Evolutionary conservation across 1,140 invertebrate genomes (phyloP).

Genomic region (Goniozus legneri): DNA sequence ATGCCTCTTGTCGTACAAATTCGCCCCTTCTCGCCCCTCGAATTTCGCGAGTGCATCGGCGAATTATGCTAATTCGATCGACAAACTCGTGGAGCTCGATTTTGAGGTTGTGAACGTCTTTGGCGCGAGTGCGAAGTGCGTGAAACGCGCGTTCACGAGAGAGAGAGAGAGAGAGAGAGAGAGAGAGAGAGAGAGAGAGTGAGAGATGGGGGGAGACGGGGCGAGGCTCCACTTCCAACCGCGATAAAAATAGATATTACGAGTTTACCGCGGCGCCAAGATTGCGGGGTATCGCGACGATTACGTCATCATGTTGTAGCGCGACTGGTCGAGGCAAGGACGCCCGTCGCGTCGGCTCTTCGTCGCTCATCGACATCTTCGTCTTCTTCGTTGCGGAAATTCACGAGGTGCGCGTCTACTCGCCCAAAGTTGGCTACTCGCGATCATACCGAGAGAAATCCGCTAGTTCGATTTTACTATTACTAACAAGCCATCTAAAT

Average conservation of each 20-base stretch:
- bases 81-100: too few species aligned
- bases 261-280: conserved; percentile 51
- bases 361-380: conserved; percentile 22
- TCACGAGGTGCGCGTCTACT: too few species aligned
- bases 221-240: conserved; percentile 28
- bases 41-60: too few species aligned
- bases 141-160: not conserved
- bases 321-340: conserved; percentile 37
- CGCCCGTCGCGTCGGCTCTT: conserved; percentile 37
- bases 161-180: not conserved
- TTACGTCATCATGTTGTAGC: conserved; percentile 49
- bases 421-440: too few species aligned
- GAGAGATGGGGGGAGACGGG: conserved; percentile 4
- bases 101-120: too few species aligned
- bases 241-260: conserved; percentile 54
- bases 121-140: not conserved
- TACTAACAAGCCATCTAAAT: too few species aligned
- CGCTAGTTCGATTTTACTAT: too few species aligned
- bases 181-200: conserved; percentile 4
- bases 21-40: too few species aligned
- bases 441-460: too few species aligned
- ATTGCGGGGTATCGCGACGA: conserved; percentile 52
- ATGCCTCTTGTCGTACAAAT: too few species aligned
- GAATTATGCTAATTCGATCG: too few species aligned
- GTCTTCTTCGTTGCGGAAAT: conserved; percentile 17